Conservation (phyloP, 2,888 invertebrate species). For the Drosophila pseudotalamancana region DNA sequence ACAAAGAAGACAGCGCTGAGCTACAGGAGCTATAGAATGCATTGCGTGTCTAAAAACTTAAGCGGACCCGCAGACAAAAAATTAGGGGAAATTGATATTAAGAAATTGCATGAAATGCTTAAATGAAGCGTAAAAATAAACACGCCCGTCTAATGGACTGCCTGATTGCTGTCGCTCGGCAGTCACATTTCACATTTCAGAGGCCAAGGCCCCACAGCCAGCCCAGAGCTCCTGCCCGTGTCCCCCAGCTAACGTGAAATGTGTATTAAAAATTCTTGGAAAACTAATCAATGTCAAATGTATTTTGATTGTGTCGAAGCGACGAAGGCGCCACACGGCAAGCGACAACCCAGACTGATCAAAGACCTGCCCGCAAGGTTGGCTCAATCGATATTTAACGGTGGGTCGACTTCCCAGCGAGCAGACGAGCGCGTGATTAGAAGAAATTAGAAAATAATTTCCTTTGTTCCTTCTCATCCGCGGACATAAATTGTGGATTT, state of each 20-base stretch:
- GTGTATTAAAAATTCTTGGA: constrained; percentile 73
- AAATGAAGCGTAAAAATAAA: constrained; percentile 73
- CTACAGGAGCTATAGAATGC: constrained; percentile 34
- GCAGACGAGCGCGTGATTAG: constrained; percentile 58
- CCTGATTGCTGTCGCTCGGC: constrained; percentile 55
- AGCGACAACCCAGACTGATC: constrained; percentile 51
- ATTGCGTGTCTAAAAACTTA: constrained; percentile 64
- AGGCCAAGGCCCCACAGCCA: neutral
- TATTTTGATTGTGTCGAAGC: constrained; percentile 64
- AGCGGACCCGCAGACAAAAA: constrained; percentile 32
- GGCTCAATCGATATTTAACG: constrained; percentile 16
- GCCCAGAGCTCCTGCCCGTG: neutral
- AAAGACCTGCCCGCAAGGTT: constrained; percentile 12
- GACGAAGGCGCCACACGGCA: constrained; percentile 26
- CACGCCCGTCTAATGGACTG: constrained; percentile 74
- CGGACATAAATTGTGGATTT: constrained; percentile 69
- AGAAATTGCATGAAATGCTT: constrained; percentile 75
- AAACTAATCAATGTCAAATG: constrained; percentile 78
- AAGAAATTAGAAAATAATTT: constrained; percentile 72
- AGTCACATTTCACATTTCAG: constrained; percentile 3
- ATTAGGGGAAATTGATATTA: constrained; percentile 72
- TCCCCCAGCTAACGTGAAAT: constrained; percentile 27
- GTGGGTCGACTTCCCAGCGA: neutral
- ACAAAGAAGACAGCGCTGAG: constrained; percentile 32
- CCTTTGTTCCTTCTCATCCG: constrained; percentile 49